Evolutionary conservation across 1,140 invertebrate species (phyloP), one percentile per base, ranked within the genome.

Genomic region (Halictus rubicundus): DNA sequence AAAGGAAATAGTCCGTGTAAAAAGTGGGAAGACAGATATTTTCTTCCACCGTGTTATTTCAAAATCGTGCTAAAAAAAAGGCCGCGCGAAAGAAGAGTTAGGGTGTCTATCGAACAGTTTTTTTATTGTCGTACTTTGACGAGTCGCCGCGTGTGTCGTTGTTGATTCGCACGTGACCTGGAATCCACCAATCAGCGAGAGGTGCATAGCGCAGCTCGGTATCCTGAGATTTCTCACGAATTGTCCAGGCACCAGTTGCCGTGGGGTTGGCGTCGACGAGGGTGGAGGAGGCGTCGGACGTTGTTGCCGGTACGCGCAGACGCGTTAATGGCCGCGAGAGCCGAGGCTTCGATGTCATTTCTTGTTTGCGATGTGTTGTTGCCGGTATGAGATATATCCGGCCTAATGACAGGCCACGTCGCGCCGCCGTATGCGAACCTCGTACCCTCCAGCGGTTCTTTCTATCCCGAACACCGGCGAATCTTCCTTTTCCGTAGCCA

Each of bases 291-390:
- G 82, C 54, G 82, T 77, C 72, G 68, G 71, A 23, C 66, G 75
- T 78, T 61, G 78, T 76, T 68, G 79, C 64, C 74, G 78, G 79
- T 81, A 84, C 82, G 86, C 86, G 85, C 85, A 87, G 86, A 87
- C 86, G 82, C 86, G 85, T 83, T 87, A 87, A 87, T 87, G 86
- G 85, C 85, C 77, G 82, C 86, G 69, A 78, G 75, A 83, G 49
- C 49, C 54, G 46, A 69, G 65, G 68, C 75, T 65, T 81, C 78
- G 86, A 83, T 88, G 86, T 88, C 85, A 88, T 88, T 88, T 86
- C 80, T 86, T 88, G 81, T 85, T 88, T 88, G 86, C 81, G 83
- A 87, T 87, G 54, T 79, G 83, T 78, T 83, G 83, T 85, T 83
- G 77, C 72, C 76, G 70, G 74, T 73, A 75, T 61, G 80, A 88